Base-by-base conservation (phyloP, 2,797 vertebrate species). In the Platyrinchus mystaceus region DNA sequence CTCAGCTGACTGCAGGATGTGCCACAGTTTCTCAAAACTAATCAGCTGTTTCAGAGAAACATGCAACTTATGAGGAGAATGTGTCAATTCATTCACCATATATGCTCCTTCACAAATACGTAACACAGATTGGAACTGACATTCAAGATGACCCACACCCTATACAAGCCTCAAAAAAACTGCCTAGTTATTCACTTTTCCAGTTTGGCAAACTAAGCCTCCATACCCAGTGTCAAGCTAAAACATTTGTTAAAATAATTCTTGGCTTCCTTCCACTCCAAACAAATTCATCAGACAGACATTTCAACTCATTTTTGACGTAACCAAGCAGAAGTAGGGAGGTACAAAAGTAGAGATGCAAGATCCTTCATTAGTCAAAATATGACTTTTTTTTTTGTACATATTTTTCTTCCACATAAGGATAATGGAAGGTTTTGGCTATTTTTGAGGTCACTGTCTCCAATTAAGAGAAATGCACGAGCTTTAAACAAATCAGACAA, bases 221-320 rank as follows among this genome's bases (percentile, higher is more conserved):
- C 75, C 86, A 53, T 22, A 62, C 37, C 92, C 66, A 76, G 64
- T 87, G 89, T 94, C 95, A 90, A 83, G 89, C 68, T 96, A 92
- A 96, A 97, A 91, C 74, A 89, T 94, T 94, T 79, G 94, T 94
- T 93, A 96, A 96, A 97, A 96, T 96, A 96, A 97, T 96, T 97
- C 95, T 96, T 97, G 97, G 97, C 94, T 97, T 94, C 79, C 84
- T 97, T 97, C 97, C 97, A 97, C 82, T 93, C 24, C 83, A 92
- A 95, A 96, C 95, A 95, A 96, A 85, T 94, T 96, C 80, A 96
- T 89, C 69, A 67, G 28, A 67, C 94, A 87, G 89, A 94, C 78
- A 94, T 58, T 92, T 95, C 95, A 94, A 97, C 80, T 97, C 23
- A 82, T 87, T 83, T 86, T 88, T 63, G 28, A 93, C 64, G 68